phyloP scores from a whole-genome alignment of 1,140 invertebrate species.

The Drosophila pallidifrons region DNA sequence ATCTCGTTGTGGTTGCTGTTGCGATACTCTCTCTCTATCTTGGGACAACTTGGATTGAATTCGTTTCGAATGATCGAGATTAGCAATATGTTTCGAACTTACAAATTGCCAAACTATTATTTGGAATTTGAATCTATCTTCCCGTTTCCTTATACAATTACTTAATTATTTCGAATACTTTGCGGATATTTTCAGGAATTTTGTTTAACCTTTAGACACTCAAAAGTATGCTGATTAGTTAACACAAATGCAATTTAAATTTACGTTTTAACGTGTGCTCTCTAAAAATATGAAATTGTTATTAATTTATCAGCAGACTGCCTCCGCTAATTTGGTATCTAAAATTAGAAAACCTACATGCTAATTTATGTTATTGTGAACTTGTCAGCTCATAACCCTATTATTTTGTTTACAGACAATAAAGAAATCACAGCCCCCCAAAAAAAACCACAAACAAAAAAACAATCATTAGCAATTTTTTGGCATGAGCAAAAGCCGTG shows the following conservation, averaged over 20 bases:
- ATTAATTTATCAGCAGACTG: background rate
- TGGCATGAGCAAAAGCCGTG: slow-evolving; percentile 13
- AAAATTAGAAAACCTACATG: slow-evolving; percentile 1
- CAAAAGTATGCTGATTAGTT: background rate
- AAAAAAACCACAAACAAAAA: background rate
- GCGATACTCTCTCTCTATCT: background rate
- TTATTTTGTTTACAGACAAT: slow-evolving; percentile 30
- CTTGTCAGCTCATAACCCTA: slow-evolving; percentile 3
- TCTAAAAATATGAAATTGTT: background rate
- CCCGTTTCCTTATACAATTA: background rate
- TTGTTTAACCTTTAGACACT: background rate
- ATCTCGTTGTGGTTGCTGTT: slow-evolving; percentile 3
- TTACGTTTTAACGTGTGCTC: background rate
- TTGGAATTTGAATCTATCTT: background rate
- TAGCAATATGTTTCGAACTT: background rate
- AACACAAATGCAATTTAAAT: background rate
- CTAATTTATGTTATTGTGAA: background rate
- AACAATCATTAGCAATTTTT: slow-evolving; percentile 27
- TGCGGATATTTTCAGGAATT: slow-evolving; percentile 5
- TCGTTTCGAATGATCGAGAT: background rate
- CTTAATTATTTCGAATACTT: slow-evolving; percentile 25
- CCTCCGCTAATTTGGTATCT: background rate
- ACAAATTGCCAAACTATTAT: slow-evolving; percentile 2
- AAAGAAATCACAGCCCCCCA: background rate
- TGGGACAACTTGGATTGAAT: background rate